Base-by-base conservation (phyloP, 2,113 vertebrate genomes). In the Crotalus horridus region DNA sequence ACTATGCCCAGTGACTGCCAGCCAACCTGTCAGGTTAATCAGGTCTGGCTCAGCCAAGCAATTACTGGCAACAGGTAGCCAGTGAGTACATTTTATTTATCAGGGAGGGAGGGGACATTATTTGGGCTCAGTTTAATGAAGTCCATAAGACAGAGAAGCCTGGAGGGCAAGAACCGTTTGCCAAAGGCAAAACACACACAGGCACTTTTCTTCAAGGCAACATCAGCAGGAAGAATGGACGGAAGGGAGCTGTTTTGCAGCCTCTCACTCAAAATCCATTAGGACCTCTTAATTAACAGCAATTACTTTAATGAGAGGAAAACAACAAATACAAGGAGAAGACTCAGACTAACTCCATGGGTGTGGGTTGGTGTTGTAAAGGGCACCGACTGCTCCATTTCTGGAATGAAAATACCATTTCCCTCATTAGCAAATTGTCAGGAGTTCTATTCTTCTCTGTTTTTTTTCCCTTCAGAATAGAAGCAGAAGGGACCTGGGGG, bases 281-380 rank as follows among this genome's bases (percentile, higher is more conserved):
- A 64, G 15, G 53, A 92, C 88, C 51, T 94, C 90, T 93, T 91
- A 93, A 94, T 85, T 43, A 94, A 87, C 93, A n/a, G 94, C 69
- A 94, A 24, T 95, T 89, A 81, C 46, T 51, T 74, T 64, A 94
- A 94, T 46, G 43, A 90, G 90, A 51, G 86, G 55, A 64, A 48
- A 89, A 46, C 90, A 88, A 91, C 48, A 89, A 81, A 39, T 64
- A 55, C 21, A 89, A 93, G 33, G 29, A 69, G 58, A 39, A 64
- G n/a, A 24, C 86, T 81, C 4, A 51, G 54, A 26, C 58, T 26
- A 43, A 87, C 33, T 90, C 46, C 88, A 86, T 33, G 21, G 51
- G 39, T 64, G 89, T 59, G 48, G 26, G 58, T 46, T 69, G 3
- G 13, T 33, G 8, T 39, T 48, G 12, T 39, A 29, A 1, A 39